Percentiles rank a stretch among this genome's conserved stretches.
phyloP scores from a whole-genome alignment of 2,888 invertebrate genomes.

The Tenthredo notha region DNA sequence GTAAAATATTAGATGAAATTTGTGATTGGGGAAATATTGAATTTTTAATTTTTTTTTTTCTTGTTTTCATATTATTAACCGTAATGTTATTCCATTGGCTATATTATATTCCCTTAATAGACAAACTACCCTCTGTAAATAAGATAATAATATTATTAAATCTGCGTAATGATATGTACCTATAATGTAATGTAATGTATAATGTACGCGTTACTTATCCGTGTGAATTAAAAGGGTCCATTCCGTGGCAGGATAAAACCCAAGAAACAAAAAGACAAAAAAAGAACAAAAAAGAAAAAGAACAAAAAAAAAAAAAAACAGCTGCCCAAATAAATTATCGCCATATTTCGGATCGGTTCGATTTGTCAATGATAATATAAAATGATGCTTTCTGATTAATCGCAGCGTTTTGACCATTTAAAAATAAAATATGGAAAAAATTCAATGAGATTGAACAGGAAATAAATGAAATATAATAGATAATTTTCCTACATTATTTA shows the following conservation, averaged over 20 bases:
- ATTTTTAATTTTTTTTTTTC: neutral
- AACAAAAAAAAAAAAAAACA: neutral
- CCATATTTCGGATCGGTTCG: neutral
- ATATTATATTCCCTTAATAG: neutral
- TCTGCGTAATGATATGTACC: slow-evolving; percentile 73
- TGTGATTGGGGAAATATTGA: neutral
- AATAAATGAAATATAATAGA: slow-evolving; percentile 35
- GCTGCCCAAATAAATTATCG: slow-evolving; percentile 13
- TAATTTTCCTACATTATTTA: slow-evolving; percentile 44
- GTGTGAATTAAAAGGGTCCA: slow-evolving; percentile 67
- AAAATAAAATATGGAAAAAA: neutral
- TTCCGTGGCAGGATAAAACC: slow-evolving; percentile 30
- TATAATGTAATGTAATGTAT: slow-evolving; percentile 40
- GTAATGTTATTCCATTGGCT: slow-evolving; percentile 47
- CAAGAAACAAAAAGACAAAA: slow-evolving; percentile 28
- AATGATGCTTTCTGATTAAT: slow-evolving; percentile 17
- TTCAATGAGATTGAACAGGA: slow-evolving; percentile 25
- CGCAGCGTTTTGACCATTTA: slow-evolving; percentile 8
- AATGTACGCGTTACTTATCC: slow-evolving; percentile 71
- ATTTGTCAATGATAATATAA: neutral
- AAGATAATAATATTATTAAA: slow-evolving; percentile 70
- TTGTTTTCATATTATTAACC: neutral
- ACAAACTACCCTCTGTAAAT: slow-evolving; percentile 76
- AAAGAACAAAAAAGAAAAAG: slow-evolving; percentile 37
- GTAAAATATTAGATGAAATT: neutral